A percentile compares a stretch with the other conserved stretches of the same genome.
These are phyloP conservation scores for Halichondria panicea DNA, from an alignment of 37 sponge, comb jelly and placozoan genomes.

Conservation along the genomic window DNA sequence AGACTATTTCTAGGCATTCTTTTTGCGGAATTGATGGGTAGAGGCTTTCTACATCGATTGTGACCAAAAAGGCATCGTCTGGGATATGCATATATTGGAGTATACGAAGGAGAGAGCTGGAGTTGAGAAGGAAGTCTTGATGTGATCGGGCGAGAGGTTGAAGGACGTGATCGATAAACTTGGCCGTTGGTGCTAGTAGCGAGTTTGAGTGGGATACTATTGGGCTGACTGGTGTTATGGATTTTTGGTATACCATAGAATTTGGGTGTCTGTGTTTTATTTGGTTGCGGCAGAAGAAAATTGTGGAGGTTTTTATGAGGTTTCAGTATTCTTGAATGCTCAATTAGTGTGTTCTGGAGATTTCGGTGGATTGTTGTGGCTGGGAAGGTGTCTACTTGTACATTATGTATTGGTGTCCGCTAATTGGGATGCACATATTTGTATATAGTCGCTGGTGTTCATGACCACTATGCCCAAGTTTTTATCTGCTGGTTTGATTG, in stretches of 20 bases:
- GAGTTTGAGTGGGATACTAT: slow-evolving; percentile 29
- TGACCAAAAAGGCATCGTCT: slow-evolving; percentile 14
- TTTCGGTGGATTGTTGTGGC: slow-evolving; percentile 48
- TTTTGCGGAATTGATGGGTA: slow-evolving; percentile 38
- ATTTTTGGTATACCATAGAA: slow-evolving; percentile 31
- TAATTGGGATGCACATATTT: not conserved
- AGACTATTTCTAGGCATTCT: slow-evolving; percentile 20
- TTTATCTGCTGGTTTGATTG: slow-evolving; percentile 39
- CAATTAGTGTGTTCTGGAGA: not conserved
- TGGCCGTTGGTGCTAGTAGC: slow-evolving; percentile 8
- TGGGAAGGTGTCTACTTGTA: slow-evolving; percentile 45
- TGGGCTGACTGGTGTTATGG: slow-evolving; percentile 30
- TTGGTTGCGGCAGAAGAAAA: not conserved
- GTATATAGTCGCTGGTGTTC: slow-evolving; percentile 17
- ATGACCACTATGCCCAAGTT: slow-evolving; percentile 16
- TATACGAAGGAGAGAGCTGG: not conserved
- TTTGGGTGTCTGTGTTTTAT: slow-evolving; percentile 15
- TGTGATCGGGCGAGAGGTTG: slow-evolving; percentile 40
- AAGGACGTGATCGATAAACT: slow-evolving; percentile 23
- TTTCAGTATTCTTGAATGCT: not conserved
- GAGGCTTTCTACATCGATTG: slow-evolving; percentile 33
- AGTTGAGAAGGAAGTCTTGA: slow-evolving; percentile 25
- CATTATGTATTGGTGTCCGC: not conserved
- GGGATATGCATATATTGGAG: slow-evolving; percentile 21
- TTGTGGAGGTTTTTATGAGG: not conserved